Evolutionary conservation across 1,140 invertebrate genomes (phyloP).

Genomic region (Stenopsyche tienmushanensis): DNA sequence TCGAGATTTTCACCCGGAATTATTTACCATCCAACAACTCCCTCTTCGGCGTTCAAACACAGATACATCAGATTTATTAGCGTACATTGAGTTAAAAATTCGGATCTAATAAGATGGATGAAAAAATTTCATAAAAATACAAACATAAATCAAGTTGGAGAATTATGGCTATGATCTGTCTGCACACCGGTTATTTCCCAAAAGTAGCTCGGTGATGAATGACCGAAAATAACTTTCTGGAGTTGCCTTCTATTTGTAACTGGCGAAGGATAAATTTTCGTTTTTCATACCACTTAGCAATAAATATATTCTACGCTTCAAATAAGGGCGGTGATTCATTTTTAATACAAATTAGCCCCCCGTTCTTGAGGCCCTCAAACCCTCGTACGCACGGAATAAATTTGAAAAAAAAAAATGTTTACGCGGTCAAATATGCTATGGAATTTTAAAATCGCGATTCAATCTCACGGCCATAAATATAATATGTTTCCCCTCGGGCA

Average conservation of each 20-base stretch:
- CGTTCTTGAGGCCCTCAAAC: too few relatives aligned
- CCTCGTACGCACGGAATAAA: too few relatives aligned
- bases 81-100: neutral
- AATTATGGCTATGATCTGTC: slow-evolving; percentile 10
- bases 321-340: neutral
- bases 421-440: neutral
- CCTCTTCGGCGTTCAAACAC: neutral
- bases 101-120: neutral
- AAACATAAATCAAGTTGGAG: neutral
- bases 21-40: neutral
- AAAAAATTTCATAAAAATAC: neutral
- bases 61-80: neutral
- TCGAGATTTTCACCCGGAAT: too few relatives aligned
- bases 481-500: too few relatives aligned
- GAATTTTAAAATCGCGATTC: neutral
- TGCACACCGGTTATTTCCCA: slow-evolving; percentile 8
- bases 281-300: neutral
- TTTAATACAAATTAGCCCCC: neutral
- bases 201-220: slow-evolving; percentile 7
- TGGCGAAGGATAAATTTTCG: neutral
- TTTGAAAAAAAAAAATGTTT: neutral
- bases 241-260: neutral
- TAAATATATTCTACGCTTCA: neutral
- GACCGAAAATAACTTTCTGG: slow-evolving; percentile 7
- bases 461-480: neutral